A percentile compares a stretch with the other conserved stretches of the same genome.
phyloP scores from a whole-genome alignment of 2,113 vertebrate species.

The Dryoscopus gambensis region DNA sequence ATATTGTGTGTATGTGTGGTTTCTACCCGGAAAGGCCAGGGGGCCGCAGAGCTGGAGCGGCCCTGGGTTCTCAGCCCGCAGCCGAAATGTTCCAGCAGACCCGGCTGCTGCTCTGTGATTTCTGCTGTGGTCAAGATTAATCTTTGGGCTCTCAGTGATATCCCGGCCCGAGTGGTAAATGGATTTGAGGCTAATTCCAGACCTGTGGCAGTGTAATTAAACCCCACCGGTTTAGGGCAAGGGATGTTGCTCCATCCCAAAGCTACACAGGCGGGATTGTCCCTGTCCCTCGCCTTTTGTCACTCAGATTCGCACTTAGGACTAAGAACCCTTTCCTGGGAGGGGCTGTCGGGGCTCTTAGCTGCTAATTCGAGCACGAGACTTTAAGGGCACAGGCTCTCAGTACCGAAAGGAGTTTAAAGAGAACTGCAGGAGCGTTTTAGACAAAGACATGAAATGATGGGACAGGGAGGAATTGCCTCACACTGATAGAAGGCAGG shows the following conservation, averaged over 20 bases:
- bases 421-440: neutral
- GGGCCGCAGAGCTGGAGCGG: no score
- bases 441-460: no score
- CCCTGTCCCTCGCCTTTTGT: neutral
- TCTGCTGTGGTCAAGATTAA: fast-evolving
- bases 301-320: fast-evolving
- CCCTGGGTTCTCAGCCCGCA: fast-evolving
- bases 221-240: fast-evolving
- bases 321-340: no score
- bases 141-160: fast-evolving
- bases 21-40: fast-evolving
- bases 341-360: fast-evolving
- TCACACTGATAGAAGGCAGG: fast-evolving
- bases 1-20: neutral
- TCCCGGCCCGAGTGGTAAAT: fast-evolving
- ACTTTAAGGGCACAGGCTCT: fast-evolving
- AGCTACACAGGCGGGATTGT: fast-evolving
- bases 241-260: no score
- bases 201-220: neutral
- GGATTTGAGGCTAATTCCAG: neutral
- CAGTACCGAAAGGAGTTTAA: fast-evolving
- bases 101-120: no score
- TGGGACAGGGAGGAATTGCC: neutral
- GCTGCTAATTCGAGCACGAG: fast-evolving
- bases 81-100: no score